Percentiles rank a stretch among this genome's conserved stretches.
phyloP scores from a whole-genome alignment of 2,797 vertebrate genomes.

The Myotis pilosus region DNA sequence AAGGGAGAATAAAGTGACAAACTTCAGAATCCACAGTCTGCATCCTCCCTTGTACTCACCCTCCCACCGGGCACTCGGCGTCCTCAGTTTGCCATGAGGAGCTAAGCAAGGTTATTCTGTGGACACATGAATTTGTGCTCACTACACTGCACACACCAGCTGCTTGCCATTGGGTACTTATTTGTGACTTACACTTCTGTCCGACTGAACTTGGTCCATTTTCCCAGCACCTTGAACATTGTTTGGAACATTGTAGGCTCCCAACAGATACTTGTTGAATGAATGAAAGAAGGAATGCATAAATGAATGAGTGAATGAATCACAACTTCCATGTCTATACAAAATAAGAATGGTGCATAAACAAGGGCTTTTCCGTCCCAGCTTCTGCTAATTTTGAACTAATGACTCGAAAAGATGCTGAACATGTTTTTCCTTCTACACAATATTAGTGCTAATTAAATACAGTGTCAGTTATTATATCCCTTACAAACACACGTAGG shows the following conservation, averaged over 20 bases:
- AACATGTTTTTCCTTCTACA: slow-evolving; percentile 54
- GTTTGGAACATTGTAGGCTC: neutral
- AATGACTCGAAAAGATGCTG: slow-evolving; percentile 52
- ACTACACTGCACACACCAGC: neutral
- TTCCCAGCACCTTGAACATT: neutral
- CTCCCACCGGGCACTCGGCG: neutral
- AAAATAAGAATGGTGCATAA: neutral
- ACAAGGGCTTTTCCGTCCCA: neutral
- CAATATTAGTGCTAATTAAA: slow-evolving; percentile 63
- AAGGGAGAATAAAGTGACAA: neutral
- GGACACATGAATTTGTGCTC: neutral
- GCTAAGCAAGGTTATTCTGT: neutral
- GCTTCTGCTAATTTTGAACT: slow-evolving; percentile 49
- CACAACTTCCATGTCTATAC: neutral
- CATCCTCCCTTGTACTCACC: too few relatives aligned
- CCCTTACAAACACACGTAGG: slow-evolving; percentile 59
- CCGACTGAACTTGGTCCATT: neutral
- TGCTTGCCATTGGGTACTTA: neutral
- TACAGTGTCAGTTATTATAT: slow-evolving; percentile 40
- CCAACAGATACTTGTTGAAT: neutral
- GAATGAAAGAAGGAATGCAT: neutral
- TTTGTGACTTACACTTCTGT: neutral
- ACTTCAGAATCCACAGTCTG: neutral
- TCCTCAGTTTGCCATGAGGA: neutral
- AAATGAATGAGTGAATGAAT: neutral